Evolutionary conservation across 2,888 invertebrate species (phyloP).

Genomic region (Junonia oenone): DNA sequence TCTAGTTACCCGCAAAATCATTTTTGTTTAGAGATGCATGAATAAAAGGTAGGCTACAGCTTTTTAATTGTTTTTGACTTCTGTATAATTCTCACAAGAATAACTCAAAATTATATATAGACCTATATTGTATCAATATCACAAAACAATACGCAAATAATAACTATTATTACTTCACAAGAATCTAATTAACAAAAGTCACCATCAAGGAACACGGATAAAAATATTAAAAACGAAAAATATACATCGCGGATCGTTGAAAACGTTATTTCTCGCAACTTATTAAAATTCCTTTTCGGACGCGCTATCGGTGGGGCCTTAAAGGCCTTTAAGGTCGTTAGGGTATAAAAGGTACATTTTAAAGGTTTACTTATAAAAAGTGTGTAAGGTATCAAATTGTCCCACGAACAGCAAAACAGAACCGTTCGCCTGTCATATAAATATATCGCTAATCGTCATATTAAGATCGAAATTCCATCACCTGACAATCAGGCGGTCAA

Average conservation of each 20-base stretch:
- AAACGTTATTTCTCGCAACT: neutral
- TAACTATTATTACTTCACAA: no score
- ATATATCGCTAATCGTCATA: slow-evolving; percentile 18
- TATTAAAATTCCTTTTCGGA: slow-evolving; percentile 11
- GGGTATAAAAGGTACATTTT: slow-evolving; percentile 20
- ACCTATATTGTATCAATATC: no score
- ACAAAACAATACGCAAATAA: no score
- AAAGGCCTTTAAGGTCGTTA: slow-evolving; percentile 19
- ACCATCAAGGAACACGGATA: neutral
- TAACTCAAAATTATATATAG: no score
- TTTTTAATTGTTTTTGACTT: no score
- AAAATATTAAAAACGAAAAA: slow-evolving; percentile 1
- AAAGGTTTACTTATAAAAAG: no score
- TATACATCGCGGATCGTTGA: neutral
- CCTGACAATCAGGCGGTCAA: slow-evolving; percentile 16
- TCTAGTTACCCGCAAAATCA: no score
- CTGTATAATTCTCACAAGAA: no score
- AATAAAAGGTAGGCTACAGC: no score
- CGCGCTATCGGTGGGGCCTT: neutral
- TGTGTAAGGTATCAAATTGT: no score
- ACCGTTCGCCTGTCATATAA: slow-evolving; percentile 17
- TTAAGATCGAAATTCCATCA: slow-evolving; percentile 1
- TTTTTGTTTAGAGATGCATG: no score
- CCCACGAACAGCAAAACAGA: slow-evolving; percentile 9
- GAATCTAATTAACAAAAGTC: neutral